Percentiles rank a stretch among this genome's conserved stretches.
Conservation (phyloP, 2,113 vertebrate species). For the Pipra filicauda region DNA sequence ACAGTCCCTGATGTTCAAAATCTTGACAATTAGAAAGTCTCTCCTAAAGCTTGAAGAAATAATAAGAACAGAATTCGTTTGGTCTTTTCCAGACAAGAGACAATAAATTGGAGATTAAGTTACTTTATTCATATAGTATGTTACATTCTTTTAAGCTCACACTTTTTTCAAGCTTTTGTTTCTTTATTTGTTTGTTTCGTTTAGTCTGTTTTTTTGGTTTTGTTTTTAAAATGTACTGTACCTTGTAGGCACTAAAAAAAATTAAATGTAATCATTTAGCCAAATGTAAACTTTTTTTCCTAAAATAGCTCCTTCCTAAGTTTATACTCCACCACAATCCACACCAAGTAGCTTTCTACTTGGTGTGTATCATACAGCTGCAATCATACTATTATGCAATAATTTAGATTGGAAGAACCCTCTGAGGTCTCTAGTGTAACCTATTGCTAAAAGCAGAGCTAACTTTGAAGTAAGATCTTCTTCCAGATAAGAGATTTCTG, state of each 20-base stretch:
- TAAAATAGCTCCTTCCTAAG: not conserved
- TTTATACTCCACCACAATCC: not conserved
- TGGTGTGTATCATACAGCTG: too few relatives aligned
- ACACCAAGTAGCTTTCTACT: not conserved
- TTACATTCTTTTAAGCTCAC: not conserved
- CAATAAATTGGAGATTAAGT: not conserved
- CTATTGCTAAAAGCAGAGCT: not conserved
- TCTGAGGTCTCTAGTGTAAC: not conserved
- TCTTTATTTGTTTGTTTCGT: not conserved
- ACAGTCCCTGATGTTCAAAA: not conserved
- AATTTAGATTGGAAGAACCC: not conserved
- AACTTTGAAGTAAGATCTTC: not conserved
- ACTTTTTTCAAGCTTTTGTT: not conserved
- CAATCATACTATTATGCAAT: not conserved
- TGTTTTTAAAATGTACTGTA: not conserved
- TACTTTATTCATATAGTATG: not conserved
- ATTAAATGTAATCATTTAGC: not conserved
- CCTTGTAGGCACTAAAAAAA: not conserved
- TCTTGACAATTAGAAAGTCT: not conserved
- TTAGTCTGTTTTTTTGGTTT: not conserved
- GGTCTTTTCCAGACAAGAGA: not conserved
- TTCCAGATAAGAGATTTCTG: not conserved
- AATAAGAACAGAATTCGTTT: not conserved
- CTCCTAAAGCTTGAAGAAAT: not conserved
- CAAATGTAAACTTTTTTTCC: not conserved